Percentiles rank a stretch among this genome's conserved stretches.
Evolutionary conservation across 2,797 vertebrate species (phyloP).

Genomic region (Mionectes olivaceus): DNA sequence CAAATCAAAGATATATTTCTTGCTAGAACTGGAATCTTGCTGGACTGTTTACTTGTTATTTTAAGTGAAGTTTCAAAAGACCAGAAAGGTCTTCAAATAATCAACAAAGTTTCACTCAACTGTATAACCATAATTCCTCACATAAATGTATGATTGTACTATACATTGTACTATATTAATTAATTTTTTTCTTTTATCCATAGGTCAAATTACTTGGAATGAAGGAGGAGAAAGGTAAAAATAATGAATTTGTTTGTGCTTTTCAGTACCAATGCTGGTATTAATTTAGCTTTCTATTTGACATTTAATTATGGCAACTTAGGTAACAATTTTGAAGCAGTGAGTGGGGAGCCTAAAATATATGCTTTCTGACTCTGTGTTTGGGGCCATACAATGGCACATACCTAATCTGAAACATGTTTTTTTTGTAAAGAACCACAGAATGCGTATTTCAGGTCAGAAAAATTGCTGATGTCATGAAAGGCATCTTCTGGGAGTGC

Average conservation of each 20-base stretch:
- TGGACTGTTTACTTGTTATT: neutral
- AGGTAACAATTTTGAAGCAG: neutral
- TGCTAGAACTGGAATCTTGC: neutral
- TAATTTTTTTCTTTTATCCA: neutral
- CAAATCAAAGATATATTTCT: neutral
- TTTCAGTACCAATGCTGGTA: neutral
- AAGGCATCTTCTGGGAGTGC: neutral
- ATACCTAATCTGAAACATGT: neutral
- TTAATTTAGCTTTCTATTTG: neutral
- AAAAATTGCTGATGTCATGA: neutral
- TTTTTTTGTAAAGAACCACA: neutral
- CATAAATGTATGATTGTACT: neutral
- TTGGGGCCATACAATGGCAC: neutral
- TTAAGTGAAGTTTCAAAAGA: neutral
- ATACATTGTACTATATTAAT: neutral
- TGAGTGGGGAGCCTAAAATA: neutral
- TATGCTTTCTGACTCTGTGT: neutral
- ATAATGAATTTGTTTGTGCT: neutral
- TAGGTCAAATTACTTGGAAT: neutral
- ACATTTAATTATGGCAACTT: neutral
- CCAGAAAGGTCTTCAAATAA: neutral
- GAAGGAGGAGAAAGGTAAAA: neutral
- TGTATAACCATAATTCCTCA: neutral
- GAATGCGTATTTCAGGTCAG: neutral
- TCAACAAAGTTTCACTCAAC: neutral